phyloP scores from a whole-genome alignment of 2,888 invertebrate species.

The Sarcophaga rosellei region DNA sequence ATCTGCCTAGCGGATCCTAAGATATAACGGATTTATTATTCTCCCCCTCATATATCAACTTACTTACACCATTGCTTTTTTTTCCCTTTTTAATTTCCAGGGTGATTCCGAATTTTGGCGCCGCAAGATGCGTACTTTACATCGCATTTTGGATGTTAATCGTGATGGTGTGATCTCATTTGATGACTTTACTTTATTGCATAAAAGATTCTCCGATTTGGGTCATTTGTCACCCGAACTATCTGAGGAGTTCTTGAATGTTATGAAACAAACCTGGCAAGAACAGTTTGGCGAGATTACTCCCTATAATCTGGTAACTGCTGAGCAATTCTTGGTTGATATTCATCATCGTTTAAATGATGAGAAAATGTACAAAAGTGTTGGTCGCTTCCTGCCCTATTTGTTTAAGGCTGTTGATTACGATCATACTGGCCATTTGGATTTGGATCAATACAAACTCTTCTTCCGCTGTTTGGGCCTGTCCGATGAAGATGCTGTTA shows the following conservation, averaged over 20 bases:
- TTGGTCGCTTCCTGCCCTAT: constrained; percentile 90
- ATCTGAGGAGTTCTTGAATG: constrained; percentile 86
- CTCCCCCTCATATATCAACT: no score
- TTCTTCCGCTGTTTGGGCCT: constrained; percentile 91
- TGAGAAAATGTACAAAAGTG: constrained; percentile 87
- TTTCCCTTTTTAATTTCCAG: constrained; percentile 70
- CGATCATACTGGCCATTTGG: constrained; percentile 89
- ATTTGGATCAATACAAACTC: constrained; percentile 90
- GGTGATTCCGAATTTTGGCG: constrained; percentile 87
- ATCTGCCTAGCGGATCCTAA: no score
- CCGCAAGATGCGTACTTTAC: constrained; percentile 92
- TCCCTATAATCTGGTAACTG: constrained; percentile 90
- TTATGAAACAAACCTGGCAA: constrained; percentile 91
- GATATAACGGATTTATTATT: no score
- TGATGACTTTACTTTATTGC: constrained; percentile 89
- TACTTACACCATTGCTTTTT: neutral
- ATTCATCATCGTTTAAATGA: constrained; percentile 92
- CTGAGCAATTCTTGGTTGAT: constrained; percentile 90
- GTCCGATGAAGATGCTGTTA: constrained; percentile 87
- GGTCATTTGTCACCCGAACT: constrained; percentile 87
- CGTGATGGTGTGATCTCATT: constrained; percentile 92
- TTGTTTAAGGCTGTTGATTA: constrained; percentile 93
- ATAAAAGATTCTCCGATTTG: constrained; percentile 88
- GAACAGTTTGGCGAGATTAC: constrained; percentile 91
- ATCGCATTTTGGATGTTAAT: constrained; percentile 91